Conservation (phyloP, 2,888 invertebrate species). For the Dryococelus australis region DNA sequence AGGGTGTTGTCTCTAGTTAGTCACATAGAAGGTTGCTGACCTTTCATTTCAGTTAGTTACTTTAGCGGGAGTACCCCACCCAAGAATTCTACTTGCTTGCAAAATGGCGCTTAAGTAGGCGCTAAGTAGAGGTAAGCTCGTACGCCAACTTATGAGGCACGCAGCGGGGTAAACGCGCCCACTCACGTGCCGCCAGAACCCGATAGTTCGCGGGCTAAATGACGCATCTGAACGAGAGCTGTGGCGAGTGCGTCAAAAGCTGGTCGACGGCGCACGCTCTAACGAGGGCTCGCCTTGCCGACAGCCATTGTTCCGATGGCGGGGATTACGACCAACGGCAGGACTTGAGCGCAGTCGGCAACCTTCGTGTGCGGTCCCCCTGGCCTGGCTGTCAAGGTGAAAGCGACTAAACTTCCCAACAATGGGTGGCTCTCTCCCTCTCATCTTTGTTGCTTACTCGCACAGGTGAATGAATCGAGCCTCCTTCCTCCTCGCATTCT, state of each 20-base stretch:
- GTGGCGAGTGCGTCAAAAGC: neutral
- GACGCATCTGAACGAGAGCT: neutral
- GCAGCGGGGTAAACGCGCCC: no score
- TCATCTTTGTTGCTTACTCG: neutral
- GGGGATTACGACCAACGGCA: neutral
- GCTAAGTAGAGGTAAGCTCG: no score
- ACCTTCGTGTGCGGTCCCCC: neutral
- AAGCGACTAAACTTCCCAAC: neutral
- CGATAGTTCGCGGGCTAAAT: no score
- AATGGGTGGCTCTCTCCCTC: neutral
- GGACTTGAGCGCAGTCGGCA: neutral
- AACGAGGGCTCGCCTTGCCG: neutral
- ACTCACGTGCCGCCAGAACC: no score
- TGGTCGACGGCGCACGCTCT: neutral
- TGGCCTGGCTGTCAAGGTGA: conserved; percentile 6
- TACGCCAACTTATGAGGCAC: no score
- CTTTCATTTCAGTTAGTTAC: no score
- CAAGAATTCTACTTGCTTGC: no score
- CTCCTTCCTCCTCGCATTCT: neutral
- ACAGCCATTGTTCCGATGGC: neutral
- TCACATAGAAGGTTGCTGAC: no score
- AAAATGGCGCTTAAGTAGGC: no score
- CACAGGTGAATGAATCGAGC: neutral
- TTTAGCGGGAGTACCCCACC: no score
- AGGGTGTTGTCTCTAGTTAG: no score